These are phyloP conservation scores for Kuschelorhynchus macadamiae DNA, from an alignment of 2,888 invertebrate species.

Conservation along the genomic window DNA sequence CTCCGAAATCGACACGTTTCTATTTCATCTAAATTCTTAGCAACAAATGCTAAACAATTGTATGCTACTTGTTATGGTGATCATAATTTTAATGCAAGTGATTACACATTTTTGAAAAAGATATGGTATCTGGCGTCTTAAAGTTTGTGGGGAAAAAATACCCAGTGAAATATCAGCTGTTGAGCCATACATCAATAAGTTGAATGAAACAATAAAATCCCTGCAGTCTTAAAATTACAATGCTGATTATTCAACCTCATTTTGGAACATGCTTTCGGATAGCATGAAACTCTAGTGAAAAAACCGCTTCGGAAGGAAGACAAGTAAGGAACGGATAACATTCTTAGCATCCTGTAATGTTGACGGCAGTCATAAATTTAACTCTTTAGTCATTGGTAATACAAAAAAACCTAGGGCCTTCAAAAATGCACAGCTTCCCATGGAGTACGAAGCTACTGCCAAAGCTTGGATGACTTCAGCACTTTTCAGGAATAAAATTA, in stretches of 20 bases:
- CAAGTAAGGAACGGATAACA: conserved; percentile 39
- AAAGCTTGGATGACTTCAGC: conserved; percentile 40
- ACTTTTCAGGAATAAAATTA: conserved; percentile 11
- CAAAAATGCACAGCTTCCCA: conserved; percentile 28
- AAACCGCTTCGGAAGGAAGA: conserved; percentile 44
- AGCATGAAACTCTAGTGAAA: conserved; percentile 44
- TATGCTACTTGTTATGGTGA: conserved; percentile 16
- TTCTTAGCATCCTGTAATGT: conserved; percentile 51
- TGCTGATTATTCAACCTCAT: conserved; percentile 51
- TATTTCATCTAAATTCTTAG: conserved; percentile 33
- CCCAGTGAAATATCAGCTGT: conserved; percentile 47
- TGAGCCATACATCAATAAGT: conserved; percentile 35
- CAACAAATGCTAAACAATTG: conserved; percentile 39
- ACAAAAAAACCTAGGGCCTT: conserved; percentile 24
- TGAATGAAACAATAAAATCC: conserved; percentile 29
- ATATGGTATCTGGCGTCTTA: conserved; percentile 49
- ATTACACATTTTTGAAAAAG: conserved; percentile 50
- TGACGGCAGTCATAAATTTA: conserved; percentile 49
- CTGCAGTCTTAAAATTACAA: conserved; percentile 49
- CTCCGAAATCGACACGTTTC: conserved; percentile 24
- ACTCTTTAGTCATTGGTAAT: conserved; percentile 44
- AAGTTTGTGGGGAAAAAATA: conserved; percentile 52
- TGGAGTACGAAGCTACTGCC: conserved; percentile 25
- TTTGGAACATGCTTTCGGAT: conserved; percentile 50
- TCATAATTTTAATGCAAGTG: conserved; percentile 17